Base-by-base conservation (phyloP, 1,140 invertebrate genomes). In the Listronotus bonariensis region DNA sequence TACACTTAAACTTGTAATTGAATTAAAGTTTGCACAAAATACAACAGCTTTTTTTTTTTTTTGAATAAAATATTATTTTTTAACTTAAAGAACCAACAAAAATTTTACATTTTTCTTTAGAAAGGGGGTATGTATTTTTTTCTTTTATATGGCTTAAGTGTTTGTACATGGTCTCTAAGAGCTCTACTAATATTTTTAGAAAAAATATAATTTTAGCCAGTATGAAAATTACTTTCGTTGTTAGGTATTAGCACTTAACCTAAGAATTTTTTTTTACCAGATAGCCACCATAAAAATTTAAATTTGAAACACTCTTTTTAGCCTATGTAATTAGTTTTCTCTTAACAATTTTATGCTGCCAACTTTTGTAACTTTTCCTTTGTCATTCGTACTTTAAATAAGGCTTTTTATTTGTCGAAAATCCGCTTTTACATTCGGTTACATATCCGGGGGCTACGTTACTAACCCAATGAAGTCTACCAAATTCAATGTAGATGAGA, bases 401-500 rank as follows among this genome's bases (percentile, higher is more conserved):
- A 49, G 54, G 62, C 62, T 70, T 70, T 70, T 65, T 65, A 67
- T 69, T 41, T 48, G 45, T 32, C 34, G 57, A 70, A 69, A 70
- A 70, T 70, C 60, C 62, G 62, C 62, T 66, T 65, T 60, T 56
- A 61, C 65, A 69, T 69, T 66, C 65, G 57, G 57, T 62, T 70
- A 70, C 69, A 73, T 73, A 71, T 69, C 71, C 69, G 71, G 67
- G 55, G 68, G 72, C 72, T 68, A 72, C 64, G 61, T 66, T 55
- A 55, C 73, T 74, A 73, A 74, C 71, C 69, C 73, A 68, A 74
- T 73, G 73, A 73, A 74, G 73, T 73, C 68, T 66, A 67, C 71
- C 73, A 74, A 74, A 74, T 69, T 72, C 69, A 73, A 74, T 73
- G 73, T 73, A 72, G 73, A 73, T 73, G 71, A 73, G 73, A 72